phyloP scores from a whole-genome alignment of 2,888 invertebrate genomes.

The Andrena chrysosceles region DNA sequence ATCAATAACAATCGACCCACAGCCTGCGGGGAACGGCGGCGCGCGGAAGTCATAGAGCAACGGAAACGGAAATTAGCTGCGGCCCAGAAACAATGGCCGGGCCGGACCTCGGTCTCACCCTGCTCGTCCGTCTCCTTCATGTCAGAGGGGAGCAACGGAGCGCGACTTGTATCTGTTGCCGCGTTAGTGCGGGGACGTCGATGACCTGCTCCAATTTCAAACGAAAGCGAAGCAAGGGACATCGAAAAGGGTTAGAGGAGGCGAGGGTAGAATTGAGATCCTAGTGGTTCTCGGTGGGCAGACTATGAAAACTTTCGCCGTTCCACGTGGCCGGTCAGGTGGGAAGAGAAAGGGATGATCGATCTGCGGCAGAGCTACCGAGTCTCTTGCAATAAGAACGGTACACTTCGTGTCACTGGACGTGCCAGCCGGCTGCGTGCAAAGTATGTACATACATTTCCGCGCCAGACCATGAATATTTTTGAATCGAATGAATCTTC shows the following conservation, averaged over 20 bases:
- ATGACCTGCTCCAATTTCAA: not conserved
- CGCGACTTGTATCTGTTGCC: constrained; percentile 21
- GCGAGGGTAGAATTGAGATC: not conserved
- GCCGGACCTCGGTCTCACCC: constrained; percentile 55
- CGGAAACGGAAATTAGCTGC: constrained; percentile 82
- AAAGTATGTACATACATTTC: constrained; percentile 63
- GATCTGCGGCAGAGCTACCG: constrained; percentile 25
- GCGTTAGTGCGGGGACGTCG: not conserved
- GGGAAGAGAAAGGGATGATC: constrained; percentile 48
- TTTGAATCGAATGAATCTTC: constrained; percentile 47
- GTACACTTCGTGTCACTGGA: not conserved
- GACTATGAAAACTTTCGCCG: constrained; percentile 37
- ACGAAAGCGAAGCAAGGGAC: not conserved
- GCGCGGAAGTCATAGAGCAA: constrained; percentile 79
- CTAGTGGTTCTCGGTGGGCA: not conserved
- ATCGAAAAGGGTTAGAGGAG: not conserved
- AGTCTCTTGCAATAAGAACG: constrained; percentile 29
- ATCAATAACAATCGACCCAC: constrained; percentile 55
- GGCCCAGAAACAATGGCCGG: constrained; percentile 73
- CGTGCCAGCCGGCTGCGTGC: constrained; percentile 9
- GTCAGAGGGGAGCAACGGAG: constrained; percentile 37
- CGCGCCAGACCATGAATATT: constrained; percentile 47
- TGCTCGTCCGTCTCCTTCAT: constrained; percentile 41
- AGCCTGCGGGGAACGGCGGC: constrained; percentile 47
- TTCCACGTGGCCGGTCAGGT: constrained; percentile 21